Conservation (phyloP, 2,113 vertebrate species). For the Tursiops truncatus region DNA sequence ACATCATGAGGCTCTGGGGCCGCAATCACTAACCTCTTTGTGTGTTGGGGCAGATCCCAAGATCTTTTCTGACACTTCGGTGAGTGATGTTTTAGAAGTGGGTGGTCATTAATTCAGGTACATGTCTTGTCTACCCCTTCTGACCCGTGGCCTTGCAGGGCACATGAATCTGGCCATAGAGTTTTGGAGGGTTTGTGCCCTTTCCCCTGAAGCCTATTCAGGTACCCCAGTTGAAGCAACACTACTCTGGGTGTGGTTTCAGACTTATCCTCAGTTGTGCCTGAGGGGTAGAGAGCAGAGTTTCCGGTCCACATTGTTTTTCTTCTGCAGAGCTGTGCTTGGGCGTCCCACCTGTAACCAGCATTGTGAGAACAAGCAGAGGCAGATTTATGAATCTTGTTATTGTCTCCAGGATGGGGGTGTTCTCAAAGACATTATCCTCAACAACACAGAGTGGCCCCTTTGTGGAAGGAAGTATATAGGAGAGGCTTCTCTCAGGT, state of each 20-base stretch:
- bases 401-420: neutral
- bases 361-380: neutral
- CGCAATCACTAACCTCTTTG: neutral
- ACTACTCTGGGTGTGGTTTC: neutral
- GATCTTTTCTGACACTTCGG: neutral
- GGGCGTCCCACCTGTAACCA: rapidly evolving
- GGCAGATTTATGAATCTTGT: neutral
- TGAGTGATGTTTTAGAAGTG: neutral
- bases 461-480: neutral
- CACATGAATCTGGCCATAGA: neutral
- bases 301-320: neutral
- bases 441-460: neutral
- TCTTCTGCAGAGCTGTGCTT: neutral
- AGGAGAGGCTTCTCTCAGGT: neutral
- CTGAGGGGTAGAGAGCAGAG: neutral
- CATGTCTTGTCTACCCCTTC: neutral
- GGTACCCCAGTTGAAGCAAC: neutral
- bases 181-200: neutral
- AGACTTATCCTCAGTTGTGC: neutral
- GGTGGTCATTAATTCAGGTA: neutral
- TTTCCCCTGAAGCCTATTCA: neutral
- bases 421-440: neutral
- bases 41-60: neutral
- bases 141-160: neutral
- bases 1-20: neutral